Base-by-base conservation (phyloP, 2,113 vertebrate species). In the Thymallus thymallus region DNA sequence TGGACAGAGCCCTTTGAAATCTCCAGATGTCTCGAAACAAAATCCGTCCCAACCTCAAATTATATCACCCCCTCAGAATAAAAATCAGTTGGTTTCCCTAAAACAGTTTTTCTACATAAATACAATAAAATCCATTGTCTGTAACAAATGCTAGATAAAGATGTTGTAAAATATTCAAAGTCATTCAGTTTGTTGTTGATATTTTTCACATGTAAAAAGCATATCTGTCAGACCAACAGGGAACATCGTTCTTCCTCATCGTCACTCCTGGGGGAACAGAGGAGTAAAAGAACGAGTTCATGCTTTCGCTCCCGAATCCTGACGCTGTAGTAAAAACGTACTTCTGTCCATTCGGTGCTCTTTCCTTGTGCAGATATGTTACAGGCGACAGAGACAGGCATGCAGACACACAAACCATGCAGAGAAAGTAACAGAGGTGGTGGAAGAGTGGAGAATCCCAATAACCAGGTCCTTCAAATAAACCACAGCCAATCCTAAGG, bases 71-170 rank as follows among this genome's bases (percentile, higher is more conserved):
- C 67, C 80, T 80, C 77, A 78, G 67, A 56, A 18, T 18, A 51
- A 18, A 51, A 51, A 51, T 51, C 88, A 88, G 89, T 91, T 90
- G 84, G 88, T 87, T 83, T 80, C 91, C 91, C 91, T 87, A 89
- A 90, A 95, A 94, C 92, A 93, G 91, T 73, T 88, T 92, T 51
- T 94, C 91, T 95, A 95, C 94, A 93, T 93, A 95, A 95, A 95
- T 95, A 96, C 95, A 94, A 94, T 89, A 84, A 91, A 92, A 88
- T 91, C 89, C 91, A 91, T 92, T 81, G 88, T 90, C 82, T 93
- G 92, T 92, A 89, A 94, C 92, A 95, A 95, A 94, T 94, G 93
- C 93, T 95, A 92, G 91, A 94, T 93, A 93, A 91, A 90, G 23
- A 45, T 68, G 84, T 87, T 89, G 82, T 95, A 90, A 91, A 93